Evolutionary conservation across 2,888 invertebrate species (phyloP).

Genomic region (Cremastinae sp.): DNA sequence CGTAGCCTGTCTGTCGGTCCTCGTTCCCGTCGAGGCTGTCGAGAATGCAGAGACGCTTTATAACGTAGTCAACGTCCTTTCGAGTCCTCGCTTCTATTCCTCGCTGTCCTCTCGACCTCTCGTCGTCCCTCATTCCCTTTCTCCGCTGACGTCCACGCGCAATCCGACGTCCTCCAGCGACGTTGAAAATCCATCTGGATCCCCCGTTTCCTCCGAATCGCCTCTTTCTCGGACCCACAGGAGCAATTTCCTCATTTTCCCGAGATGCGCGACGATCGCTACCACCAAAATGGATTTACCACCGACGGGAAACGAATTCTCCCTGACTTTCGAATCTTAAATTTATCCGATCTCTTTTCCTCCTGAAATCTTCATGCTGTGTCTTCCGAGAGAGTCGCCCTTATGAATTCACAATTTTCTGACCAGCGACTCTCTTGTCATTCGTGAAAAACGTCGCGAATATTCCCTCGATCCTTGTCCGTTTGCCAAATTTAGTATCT

Average conservation of each 20-base stretch:
- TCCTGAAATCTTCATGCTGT: no score
- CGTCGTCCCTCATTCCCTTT: slow-evolving; percentile 18
- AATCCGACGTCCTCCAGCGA: slow-evolving; percentile 36
- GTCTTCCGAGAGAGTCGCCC: no score
- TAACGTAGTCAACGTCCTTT: slow-evolving; percentile 57
- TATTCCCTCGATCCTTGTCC: slow-evolving; percentile 27
- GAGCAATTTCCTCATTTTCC: no score
- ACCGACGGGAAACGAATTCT: no score
- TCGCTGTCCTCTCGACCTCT: slow-evolving; percentile 50
- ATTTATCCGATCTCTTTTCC: no score
- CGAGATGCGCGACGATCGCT: no score
- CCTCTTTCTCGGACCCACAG: slow-evolving; percentile 10
- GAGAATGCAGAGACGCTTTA: slow-evolving; percentile 46
- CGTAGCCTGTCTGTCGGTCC: slow-evolving; percentile 49
- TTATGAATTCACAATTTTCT: no score
- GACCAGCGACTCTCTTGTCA: no score
- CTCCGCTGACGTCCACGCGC: slow-evolving; percentile 39
- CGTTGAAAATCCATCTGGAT: slow-evolving; percentile 15
- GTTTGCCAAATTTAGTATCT: no score
- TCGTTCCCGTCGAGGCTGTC: slow-evolving; percentile 17
- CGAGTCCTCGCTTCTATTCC: slow-evolving; percentile 39
- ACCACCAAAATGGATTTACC: no score
- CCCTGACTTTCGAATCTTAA: no score
- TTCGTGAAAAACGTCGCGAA: no score
- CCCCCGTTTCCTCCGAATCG: not conserved